Conservation (phyloP, 2,113 vertebrate genomes). For the Salminus brasiliensis region DNA sequence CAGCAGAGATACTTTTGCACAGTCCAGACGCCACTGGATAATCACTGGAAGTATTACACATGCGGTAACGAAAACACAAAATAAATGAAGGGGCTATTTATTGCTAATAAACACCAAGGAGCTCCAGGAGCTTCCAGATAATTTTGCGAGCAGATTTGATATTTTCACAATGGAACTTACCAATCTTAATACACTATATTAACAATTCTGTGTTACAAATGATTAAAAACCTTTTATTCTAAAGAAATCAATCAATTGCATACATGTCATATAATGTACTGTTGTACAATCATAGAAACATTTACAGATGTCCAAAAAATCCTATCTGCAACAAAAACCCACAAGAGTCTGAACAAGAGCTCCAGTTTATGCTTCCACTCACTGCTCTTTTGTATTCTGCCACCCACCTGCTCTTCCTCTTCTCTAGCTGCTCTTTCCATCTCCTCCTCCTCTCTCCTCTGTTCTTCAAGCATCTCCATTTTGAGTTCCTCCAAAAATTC, state of each 20-base stretch:
- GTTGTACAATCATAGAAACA: neutral
- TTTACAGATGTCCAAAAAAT: neutral
- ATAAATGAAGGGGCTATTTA: no score
- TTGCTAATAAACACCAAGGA: no score
- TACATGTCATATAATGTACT: neutral
- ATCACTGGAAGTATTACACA: no score
- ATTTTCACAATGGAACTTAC: no score
- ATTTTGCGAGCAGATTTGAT: no score
- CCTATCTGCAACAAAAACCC: neutral
- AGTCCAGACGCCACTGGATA: no score
- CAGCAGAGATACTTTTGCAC: no score
- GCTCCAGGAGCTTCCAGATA: no score
- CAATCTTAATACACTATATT: no score
- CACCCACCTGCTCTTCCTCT: constrained; percentile 80
- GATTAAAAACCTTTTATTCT: neutral
- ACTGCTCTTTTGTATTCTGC: neutral
- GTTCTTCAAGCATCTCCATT: constrained; percentile 93
- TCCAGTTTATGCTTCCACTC: neutral
- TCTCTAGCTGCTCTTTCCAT: constrained; percentile 76
- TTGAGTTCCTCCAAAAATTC: constrained; percentile 97
- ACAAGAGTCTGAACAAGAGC: neutral
- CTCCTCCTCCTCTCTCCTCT: constrained; percentile 85
- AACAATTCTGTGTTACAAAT: no score
- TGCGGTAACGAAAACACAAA: no score
- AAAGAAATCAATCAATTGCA: neutral